Base-by-base conservation (phyloP, 2,888 invertebrate genomes). In the Hybos culiciformis region DNA sequence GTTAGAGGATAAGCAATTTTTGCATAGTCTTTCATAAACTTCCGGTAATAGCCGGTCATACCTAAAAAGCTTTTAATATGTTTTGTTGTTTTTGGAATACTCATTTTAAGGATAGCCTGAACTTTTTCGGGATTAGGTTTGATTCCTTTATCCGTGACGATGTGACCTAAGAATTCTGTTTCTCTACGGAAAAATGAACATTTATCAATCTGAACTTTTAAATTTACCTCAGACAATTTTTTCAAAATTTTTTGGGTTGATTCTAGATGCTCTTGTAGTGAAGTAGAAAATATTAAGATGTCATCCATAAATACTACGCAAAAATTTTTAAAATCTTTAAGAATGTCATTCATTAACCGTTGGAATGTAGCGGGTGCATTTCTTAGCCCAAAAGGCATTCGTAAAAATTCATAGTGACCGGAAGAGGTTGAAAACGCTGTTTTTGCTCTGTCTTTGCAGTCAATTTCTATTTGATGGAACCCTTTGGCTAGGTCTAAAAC, bases 401-500 rank as follows among this genome's bases (percentile, higher is more conserved):
- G 5, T 23, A 23, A 9, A 23, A 39, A 46, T 32, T 46, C 44
- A 11, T 37, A 46, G 6, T 46, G 44, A 2, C 42, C 44, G 15
- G 17, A 37, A 6, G 39, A 24, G 2, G 37, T 37, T 2, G 31
- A 32, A 14, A 47, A 47, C 12, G 47, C 46, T 20, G 40, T 42
- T 42, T 46, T 46, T 14, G 36, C 7, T 3, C 19, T 24, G 32
- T 46, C 39, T 32, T 15, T 32, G 17, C 7, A 14, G 2, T 32
- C 7, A 6, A 32, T 7, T 17, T 32, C 17, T 15, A 32, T 56
- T 41, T 56, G 55, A 18, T 56, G 51, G 20, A 54, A 56, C 1
- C 55, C 56, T 4, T 50, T 52, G 1, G 54, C 52, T 2, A 56
- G 21, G 34, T 55, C 56, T 2, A 54, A 20, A 11, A 48, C 51